Percentiles rank a stretch among this genome's conserved stretches.
These are phyloP conservation scores for Mesocentrotus franciscanus DNA, from an alignment of 53 echinoderm and acorn worm species.

Conservation along the genomic window DNA sequence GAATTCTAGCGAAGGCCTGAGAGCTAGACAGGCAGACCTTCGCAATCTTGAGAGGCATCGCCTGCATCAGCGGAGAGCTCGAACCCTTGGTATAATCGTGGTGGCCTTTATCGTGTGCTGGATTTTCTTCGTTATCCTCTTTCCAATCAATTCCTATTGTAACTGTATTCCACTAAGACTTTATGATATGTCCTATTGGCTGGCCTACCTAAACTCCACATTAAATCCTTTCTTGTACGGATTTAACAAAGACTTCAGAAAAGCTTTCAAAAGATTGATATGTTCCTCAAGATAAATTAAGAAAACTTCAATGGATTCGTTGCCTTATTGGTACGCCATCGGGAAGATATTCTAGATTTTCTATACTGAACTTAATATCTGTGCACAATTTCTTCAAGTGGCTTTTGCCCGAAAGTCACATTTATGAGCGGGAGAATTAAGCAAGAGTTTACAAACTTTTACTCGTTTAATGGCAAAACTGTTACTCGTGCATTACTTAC, in stretches of 20 bases:
- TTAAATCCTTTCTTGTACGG: slow-evolving; percentile 85
- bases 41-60: neutral
- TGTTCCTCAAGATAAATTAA: neutral
- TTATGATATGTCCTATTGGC: slow-evolving; percentile 78
- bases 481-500: too few relatives aligned
- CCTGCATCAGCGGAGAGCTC: slow-evolving; percentile 73
- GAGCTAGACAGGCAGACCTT: neutral
- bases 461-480: too few relatives aligned
- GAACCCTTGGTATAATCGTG: slow-evolving; percentile 79
- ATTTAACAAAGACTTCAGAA: slow-evolving; percentile 78
- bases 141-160: slow-evolving; percentile 81
- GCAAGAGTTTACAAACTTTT: too few relatives aligned
- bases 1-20: neutral
- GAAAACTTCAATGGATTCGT: neutral
- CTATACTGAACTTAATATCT: too few relatives aligned
- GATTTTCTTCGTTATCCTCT: slow-evolving; percentile 72
- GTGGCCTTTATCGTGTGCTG: slow-evolving; percentile 75
- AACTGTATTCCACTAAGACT: slow-evolving; percentile 71
- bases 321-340: too few relatives aligned
- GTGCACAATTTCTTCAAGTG: too few relatives aligned
- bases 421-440: too few relatives aligned
- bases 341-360: too few relatives aligned
- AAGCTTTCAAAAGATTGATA: slow-evolving; percentile 64
- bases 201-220: slow-evolving; percentile 80
- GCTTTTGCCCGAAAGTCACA: too few relatives aligned